These are phyloP conservation scores for Oeneis ivallda DNA, from an alignment of 2,888 invertebrate genomes.

Conservation along the genomic window DNA sequence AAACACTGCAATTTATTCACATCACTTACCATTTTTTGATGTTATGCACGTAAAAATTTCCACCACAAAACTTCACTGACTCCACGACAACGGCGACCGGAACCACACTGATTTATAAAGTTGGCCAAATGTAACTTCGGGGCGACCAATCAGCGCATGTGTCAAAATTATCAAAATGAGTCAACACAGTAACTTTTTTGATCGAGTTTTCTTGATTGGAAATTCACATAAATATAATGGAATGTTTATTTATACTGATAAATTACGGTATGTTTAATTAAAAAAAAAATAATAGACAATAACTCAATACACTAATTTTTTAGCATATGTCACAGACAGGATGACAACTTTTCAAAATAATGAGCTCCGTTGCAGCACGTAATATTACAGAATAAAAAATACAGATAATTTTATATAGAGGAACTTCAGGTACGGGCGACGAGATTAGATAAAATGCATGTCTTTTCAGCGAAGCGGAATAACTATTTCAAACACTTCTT, in stretches of 20 bases:
- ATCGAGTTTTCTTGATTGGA: slow-evolving; percentile 25
- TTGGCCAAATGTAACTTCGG: slow-evolving; percentile 69
- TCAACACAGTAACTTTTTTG: slow-evolving; percentile 55
- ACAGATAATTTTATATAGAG: slow-evolving; percentile 45
- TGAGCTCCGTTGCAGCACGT: slow-evolving; percentile 50
- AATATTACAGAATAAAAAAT: slow-evolving; percentile 36
- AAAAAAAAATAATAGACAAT: slow-evolving; percentile 12
- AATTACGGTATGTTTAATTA: slow-evolving; percentile 22
- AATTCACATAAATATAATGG: slow-evolving; percentile 26
- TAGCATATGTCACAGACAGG: slow-evolving; percentile 47
- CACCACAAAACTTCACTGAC: slow-evolving; percentile 78
- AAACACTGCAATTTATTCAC: slow-evolving; percentile 68
- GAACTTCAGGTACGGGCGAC: slow-evolving; percentile 40
- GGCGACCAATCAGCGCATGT: slow-evolving; percentile 78
- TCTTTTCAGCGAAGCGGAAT: slow-evolving; percentile 43
- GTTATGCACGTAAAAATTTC: slow-evolving; percentile 78
- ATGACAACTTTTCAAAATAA: slow-evolving; percentile 60
- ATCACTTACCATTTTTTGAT: slow-evolving; percentile 81
- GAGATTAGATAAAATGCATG: slow-evolving; percentile 52
- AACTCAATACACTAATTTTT: slow-evolving; percentile 28
- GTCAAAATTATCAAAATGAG: slow-evolving; percentile 65
- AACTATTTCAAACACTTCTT: slow-evolving; percentile 52
- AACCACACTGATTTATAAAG: slow-evolving; percentile 76
- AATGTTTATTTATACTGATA: slow-evolving; percentile 20
- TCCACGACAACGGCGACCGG: slow-evolving; percentile 79